A percentile compares a stretch with the other conserved stretches of the same genome.
These are phyloP conservation scores for Asarcornis scutulata DNA, from an alignment of 2,113 vertebrate genomes.

Conservation along the genomic window DNA sequence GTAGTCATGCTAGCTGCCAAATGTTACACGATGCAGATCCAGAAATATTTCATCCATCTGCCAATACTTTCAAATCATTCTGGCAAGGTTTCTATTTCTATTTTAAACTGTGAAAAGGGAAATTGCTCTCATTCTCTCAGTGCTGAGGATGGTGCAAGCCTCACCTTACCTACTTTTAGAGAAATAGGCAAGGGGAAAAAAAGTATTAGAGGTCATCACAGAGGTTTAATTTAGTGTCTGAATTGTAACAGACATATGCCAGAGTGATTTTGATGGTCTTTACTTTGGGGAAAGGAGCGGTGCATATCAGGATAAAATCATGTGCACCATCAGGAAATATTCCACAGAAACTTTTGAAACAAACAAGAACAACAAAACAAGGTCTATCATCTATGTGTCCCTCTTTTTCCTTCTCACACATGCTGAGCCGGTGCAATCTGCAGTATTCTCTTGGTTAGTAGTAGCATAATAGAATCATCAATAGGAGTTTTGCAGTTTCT, in stretches of 20 bases:
- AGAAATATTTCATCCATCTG: conserved; percentile 74
- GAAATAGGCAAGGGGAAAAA: neutral
- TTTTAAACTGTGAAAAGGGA: conserved; percentile 67
- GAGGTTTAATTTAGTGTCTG: neutral
- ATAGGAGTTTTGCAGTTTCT: neutral
- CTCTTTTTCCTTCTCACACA: neutral
- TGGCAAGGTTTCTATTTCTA: conserved; percentile 63
- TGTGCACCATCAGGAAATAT: neutral
- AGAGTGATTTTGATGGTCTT: neutral
- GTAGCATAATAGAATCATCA: neutral
- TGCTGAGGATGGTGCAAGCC: conserved; percentile 19
- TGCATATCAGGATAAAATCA: neutral
- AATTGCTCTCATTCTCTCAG: conserved; percentile 43
- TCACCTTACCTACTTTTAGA: conserved; percentile 31
- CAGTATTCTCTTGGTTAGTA: neutral
- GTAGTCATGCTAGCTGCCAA: conserved; percentile 67
- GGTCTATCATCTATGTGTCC: neutral
- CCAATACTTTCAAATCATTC: conserved; percentile 70
- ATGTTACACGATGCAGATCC: conserved; percentile 59
- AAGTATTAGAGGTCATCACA: conserved; percentile 16
- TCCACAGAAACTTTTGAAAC: neutral
- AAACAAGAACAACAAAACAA: neutral
- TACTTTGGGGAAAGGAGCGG: neutral
- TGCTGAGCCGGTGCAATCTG: neutral
- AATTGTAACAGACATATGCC: neutral